Conservation (phyloP, 2,113 vertebrate species). For the Trinectes maculatus region DNA sequence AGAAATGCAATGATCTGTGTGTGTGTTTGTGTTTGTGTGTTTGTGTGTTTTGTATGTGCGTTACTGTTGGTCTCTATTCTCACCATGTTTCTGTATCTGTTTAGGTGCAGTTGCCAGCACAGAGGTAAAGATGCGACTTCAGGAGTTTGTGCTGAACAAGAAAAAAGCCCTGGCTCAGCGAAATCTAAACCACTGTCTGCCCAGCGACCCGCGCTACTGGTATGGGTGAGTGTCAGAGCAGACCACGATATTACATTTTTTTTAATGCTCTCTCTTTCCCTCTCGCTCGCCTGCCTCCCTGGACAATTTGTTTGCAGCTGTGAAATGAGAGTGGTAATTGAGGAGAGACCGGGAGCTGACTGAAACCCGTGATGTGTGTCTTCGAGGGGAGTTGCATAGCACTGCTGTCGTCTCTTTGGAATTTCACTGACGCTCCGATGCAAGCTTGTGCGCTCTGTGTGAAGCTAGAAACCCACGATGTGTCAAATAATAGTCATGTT, state of each 20-base stretch:
- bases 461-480: constrained; percentile 5
- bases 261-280: not conserved
- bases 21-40: not conserved
- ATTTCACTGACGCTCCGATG: constrained; percentile 23
- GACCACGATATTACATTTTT: too few species aligned
- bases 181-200: constrained; percentile 95
- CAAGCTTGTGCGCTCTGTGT: not conserved
- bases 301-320: constrained; percentile 42
- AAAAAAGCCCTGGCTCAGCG: constrained; percentile 97
- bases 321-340: constrained; percentile 68
- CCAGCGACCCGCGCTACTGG: constrained; percentile 94
- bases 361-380: constrained; percentile 33
- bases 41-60: not conserved
- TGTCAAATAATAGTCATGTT: constrained; percentile 21
- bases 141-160: constrained; percentile 98
- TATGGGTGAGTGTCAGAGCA: constrained; percentile 89
- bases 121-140: constrained; percentile 97
- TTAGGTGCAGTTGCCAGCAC: constrained; percentile 97
- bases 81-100: constrained; percentile 24
- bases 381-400: constrained; percentile 15
- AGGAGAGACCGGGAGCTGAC: constrained; percentile 45
- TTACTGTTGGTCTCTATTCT: constrained; percentile 7
- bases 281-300: constrained; percentile 35
- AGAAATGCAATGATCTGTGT: not conserved
- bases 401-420: constrained; percentile 31